Percentiles rank a stretch among this genome's conserved stretches.
Conservation (phyloP, 2,888 invertebrate genomes). For the Stenichneumon culpator region DNA sequence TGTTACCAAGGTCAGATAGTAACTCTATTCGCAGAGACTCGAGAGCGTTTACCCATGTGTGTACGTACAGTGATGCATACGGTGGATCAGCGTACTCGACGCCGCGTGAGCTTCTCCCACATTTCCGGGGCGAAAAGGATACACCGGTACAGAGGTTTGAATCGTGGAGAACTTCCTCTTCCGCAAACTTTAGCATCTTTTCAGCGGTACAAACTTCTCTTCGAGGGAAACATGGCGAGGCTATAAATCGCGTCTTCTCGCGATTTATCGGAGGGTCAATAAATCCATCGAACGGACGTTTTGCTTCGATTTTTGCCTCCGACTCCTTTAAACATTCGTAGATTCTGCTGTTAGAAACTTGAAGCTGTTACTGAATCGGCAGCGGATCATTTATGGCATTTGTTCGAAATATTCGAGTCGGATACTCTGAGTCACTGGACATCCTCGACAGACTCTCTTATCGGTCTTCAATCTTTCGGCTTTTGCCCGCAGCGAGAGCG, state of each 20-base stretch:
- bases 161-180: constrained; percentile 45
- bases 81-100: constrained; percentile 37
- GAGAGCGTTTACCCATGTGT: constrained; percentile 23
- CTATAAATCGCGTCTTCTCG: constrained; percentile 28
- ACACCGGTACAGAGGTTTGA: neutral
- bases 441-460: constrained; percentile 36
- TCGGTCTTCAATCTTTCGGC: constrained; percentile 60
- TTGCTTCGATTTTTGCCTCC: constrained; percentile 1
- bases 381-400: constrained; percentile 17
- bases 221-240: neutral
- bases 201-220: constrained; percentile 4
- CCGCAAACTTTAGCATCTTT: constrained; percentile 28
- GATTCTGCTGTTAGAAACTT: neutral
- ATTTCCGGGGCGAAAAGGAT: constrained; percentile 45
- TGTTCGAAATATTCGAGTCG: constrained; percentile 22
- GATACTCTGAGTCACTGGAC: constrained; percentile 58
- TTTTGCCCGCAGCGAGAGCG: constrained; percentile 42
- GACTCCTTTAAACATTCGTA: neutral
- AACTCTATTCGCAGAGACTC: constrained; percentile 64
- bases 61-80: constrained; percentile 26
- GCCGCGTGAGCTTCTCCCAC: constrained; percentile 29
- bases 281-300: constrained; percentile 21
- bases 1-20: constrained; percentile 73
- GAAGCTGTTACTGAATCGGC: neutral
- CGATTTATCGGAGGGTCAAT: neutral